phyloP scores from a whole-genome alignment of 2,888 invertebrate species.

The Tuberolachnus salignus region DNA sequence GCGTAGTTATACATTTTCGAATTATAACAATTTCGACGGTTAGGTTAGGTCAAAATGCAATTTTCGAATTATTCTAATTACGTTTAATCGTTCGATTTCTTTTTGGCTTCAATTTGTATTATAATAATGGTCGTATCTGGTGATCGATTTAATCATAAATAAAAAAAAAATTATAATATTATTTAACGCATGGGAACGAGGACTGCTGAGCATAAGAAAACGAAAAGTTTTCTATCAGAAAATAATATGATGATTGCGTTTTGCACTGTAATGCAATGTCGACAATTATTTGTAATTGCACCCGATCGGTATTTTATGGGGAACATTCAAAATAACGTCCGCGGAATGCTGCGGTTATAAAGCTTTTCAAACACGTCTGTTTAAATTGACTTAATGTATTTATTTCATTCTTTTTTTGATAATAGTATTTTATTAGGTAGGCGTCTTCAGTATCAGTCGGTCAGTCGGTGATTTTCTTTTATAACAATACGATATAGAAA shows the following conservation, averaged over 20 bases:
- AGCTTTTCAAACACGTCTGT: too few relatives aligned
- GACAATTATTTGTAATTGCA: neutral
- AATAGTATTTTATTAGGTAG: too few relatives aligned
- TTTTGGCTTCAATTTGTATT: neutral
- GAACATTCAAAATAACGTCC: neutral
- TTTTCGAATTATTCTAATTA: constrained; percentile 20
- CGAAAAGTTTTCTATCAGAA: neutral
- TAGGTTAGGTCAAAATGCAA: neutral
- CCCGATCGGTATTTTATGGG: neutral
- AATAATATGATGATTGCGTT: neutral
- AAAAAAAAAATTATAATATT: neutral
- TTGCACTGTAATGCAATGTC: neutral
- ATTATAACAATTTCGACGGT: neutral
- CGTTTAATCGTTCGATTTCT: constrained; percentile 20
- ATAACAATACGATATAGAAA: too few relatives aligned
- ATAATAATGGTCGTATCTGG: too few relatives aligned
- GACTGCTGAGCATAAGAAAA: neutral
- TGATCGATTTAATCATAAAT: constrained; percentile 4
- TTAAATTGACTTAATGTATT: too few relatives aligned
- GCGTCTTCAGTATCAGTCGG: too few relatives aligned
- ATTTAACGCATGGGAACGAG: constrained; percentile 13
- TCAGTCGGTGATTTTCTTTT: too few relatives aligned
- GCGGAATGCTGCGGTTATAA: too few relatives aligned
- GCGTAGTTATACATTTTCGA: neutral
- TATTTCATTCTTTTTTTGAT: too few relatives aligned